A percentile compares a stretch with the other conserved stretches of the same genome.
phyloP scores from a whole-genome alignment of 1,140 invertebrate genomes.

The Zaprionus ghesquierei region DNA sequence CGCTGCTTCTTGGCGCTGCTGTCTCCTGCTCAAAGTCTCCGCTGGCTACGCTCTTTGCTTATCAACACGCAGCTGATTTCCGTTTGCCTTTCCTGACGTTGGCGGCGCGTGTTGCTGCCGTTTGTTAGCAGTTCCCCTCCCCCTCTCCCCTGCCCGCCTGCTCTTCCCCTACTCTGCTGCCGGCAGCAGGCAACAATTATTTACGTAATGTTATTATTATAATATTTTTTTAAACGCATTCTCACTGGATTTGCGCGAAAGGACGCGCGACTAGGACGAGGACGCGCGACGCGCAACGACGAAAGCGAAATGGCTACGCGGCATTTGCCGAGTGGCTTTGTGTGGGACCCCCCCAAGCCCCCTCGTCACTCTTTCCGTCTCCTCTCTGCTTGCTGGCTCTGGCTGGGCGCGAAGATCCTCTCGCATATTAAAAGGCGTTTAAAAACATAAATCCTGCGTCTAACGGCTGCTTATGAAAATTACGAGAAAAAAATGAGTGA shows the following conservation, averaged over 20 bases:
- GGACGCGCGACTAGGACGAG: conserved; percentile 55
- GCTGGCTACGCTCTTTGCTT: conserved; percentile 60
- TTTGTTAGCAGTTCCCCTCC: conserved; percentile 2
- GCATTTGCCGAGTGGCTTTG: conserved; percentile 77
- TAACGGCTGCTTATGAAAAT: conserved; percentile 82
- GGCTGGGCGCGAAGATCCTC: conserved; percentile 71
- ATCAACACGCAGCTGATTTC: conserved; percentile 80
- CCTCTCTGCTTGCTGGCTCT: background rate
- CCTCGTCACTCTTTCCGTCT: background rate
- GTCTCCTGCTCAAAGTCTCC: conserved; percentile 29
- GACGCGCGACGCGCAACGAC: conserved; percentile 52
- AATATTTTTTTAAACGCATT: conserved; percentile 81
- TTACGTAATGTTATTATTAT: conserved; percentile 81
- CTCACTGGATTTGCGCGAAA: conserved; percentile 72
- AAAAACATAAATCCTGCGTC: conserved; percentile 81
- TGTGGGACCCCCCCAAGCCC: conserved; percentile 39
- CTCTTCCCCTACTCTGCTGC: background rate
- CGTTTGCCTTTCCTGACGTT: conserved; percentile 66
- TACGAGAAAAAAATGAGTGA: conserved; percentile 78
- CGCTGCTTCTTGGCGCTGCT: conserved; percentile 21
- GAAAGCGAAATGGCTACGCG: conserved; percentile 51
- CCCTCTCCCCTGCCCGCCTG: background rate
- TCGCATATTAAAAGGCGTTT: conserved; percentile 81
- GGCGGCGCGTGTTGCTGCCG: conserved; percentile 59
- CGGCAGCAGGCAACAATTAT: conserved; percentile 72